phyloP scores from a whole-genome alignment of 2,113 vertebrate species.

The Tyrannus savana region DNA sequence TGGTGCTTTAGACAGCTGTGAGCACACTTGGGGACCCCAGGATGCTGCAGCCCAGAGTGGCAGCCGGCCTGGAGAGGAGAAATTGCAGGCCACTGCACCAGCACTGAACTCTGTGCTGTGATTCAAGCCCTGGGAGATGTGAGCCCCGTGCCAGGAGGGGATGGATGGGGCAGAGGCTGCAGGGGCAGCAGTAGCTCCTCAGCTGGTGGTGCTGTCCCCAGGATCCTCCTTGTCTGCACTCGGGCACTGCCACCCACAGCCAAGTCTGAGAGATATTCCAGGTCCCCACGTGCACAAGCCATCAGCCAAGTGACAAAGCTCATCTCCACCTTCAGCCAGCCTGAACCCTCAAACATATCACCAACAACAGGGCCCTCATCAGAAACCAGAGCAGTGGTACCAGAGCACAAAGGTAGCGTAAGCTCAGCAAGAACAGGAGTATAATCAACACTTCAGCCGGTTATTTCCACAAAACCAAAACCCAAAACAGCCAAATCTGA shows the following conservation, averaged over 20 bases:
- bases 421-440: neutral
- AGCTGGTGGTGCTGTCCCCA: rapidly evolving
- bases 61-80: neutral
- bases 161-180: rapidly evolving
- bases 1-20: neutral
- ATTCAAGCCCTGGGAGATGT: neutral
- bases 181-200: neutral
- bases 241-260: rapidly evolving
- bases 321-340: neutral
- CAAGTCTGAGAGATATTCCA: neutral
- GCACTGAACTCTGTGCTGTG: rapidly evolving
- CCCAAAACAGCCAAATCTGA: neutral
- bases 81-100: neutral
- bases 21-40: neutral
- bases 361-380: rapidly evolving
- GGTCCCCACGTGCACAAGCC: rapidly evolving
- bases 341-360: neutral
- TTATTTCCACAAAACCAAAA: neutral
- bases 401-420: rapidly evolving
- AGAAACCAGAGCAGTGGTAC: rapidly evolving
- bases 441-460: neutral
- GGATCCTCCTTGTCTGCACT: rapidly evolving
- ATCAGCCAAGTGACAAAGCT: neutral
- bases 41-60: neutral
- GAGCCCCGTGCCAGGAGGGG: neutral